A percentile compares a stretch with the other conserved stretches of the same genome.
Conservation (phyloP, 2,888 invertebrate species). For the Apotomis turbidana region DNA sequence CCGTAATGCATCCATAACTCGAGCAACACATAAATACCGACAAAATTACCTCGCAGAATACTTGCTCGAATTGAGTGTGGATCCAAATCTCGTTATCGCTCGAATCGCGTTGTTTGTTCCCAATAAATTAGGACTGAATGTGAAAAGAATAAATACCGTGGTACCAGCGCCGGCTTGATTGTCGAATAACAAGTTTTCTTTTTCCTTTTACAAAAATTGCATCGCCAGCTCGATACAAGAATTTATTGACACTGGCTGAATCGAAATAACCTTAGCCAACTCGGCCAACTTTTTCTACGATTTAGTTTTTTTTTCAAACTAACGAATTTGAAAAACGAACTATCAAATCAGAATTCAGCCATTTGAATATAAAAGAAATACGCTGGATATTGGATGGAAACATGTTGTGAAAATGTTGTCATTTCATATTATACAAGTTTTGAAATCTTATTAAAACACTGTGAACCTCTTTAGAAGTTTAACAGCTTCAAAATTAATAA, state of each 20-base stretch:
- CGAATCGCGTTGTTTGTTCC: constrained; percentile 42
- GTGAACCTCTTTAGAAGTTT: background rate
- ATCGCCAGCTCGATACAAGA: constrained; percentile 47
- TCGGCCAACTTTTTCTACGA: background rate
- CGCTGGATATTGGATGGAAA: background rate
- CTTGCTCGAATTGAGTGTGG: constrained; percentile 22
- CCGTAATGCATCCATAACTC: background rate
- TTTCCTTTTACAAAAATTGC: constrained; percentile 58
- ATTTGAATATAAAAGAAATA: constrained; percentile 14
- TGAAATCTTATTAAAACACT: background rate
- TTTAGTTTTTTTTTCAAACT: constrained; percentile 11
- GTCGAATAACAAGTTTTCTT: constrained; percentile 53
- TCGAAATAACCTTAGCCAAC: constrained; percentile 35
- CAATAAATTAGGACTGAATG: constrained; percentile 47
- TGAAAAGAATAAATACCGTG: constrained; percentile 50
- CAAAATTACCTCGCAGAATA: constrained; percentile 8
- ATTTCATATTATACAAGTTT: background rate
- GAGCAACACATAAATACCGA: constrained; percentile 5
- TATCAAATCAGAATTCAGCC: background rate
- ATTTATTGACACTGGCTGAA: constrained; percentile 49
- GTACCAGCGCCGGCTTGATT: constrained; percentile 47
- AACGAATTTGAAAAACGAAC: constrained; percentile 1
- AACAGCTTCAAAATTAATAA: background rate
- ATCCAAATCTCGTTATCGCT: constrained; percentile 38
- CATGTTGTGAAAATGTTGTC: background rate